Conservation (phyloP, 2,113 vertebrate genomes). For the Brachypteracias leptosomus region DNA sequence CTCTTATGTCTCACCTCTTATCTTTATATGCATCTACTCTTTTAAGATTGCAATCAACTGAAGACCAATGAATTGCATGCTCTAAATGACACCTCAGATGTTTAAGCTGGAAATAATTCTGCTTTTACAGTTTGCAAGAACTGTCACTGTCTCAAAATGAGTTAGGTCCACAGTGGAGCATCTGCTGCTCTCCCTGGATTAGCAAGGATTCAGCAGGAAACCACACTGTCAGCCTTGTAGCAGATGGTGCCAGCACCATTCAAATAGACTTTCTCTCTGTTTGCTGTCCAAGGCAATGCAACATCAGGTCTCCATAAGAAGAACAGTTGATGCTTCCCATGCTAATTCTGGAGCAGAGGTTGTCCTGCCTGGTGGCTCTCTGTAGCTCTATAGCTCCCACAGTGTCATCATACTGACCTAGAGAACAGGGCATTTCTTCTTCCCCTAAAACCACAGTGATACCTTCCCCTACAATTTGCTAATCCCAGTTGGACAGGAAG, state of each 20-base stretch:
- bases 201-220: background rate
- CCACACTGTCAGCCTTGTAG: background rate
- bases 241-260: background rate
- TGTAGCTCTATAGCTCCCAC: background rate
- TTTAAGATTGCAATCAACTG: background rate
- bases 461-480: background rate
- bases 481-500: background rate
- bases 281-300: accelerated
- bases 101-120: background rate
- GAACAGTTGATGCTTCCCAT: background rate
- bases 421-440: background rate
- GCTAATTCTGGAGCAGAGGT: background rate
- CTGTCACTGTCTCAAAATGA: background rate
- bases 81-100: background rate
- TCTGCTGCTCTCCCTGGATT: background rate
- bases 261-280: background rate
- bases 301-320: background rate
- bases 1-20: background rate
- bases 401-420: background rate
- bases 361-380: background rate
- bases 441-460: background rate
- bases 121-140: background rate
- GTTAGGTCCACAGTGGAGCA: background rate
- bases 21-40: background rate
- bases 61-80: background rate